These are phyloP conservation scores for Planiliza haematocheilus DNA, from an alignment of 2,113 vertebrate species.

Conservation along the genomic window DNA sequence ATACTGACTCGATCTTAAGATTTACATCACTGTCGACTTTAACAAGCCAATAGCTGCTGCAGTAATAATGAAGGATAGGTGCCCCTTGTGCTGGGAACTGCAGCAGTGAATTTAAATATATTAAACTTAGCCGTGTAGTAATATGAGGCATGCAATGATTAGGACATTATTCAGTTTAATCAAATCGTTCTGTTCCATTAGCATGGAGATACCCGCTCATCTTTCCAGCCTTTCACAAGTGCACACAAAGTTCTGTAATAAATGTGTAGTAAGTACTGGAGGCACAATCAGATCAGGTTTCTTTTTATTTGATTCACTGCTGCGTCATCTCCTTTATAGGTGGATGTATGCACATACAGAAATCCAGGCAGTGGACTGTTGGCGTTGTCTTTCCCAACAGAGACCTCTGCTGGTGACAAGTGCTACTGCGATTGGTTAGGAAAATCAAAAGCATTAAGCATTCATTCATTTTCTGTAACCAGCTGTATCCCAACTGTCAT, in stretches of 20 bases:
- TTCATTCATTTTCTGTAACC: too few species aligned
- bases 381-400: slow-evolving; percentile 25
- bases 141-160: background rate
- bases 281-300: slow-evolving; percentile 15
- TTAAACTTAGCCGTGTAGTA: background rate
- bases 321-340: slow-evolving; percentile 38
- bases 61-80: background rate
- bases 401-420: slow-evolving; percentile 66
- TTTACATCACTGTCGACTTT: background rate
- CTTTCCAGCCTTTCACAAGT: background rate
- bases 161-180: slow-evolving; percentile 30
- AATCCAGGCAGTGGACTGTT: background rate
- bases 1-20: too few species aligned
- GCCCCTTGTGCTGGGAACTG: background rate
- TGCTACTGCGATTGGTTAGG: background rate
- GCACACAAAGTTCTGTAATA: background rate
- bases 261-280: background rate
- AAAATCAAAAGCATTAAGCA: too few species aligned
- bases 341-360: slow-evolving; percentile 11
- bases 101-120: background rate
- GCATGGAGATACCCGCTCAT: too few species aligned
- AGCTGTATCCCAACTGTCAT: too few species aligned
- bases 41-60: background rate
- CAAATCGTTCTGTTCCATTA: slow-evolving; percentile 2
- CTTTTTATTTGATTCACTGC: slow-evolving; percentile 31